Base-by-base conservation (phyloP, 2,113 vertebrate species). In the Eonycteris spelaea region DNA sequence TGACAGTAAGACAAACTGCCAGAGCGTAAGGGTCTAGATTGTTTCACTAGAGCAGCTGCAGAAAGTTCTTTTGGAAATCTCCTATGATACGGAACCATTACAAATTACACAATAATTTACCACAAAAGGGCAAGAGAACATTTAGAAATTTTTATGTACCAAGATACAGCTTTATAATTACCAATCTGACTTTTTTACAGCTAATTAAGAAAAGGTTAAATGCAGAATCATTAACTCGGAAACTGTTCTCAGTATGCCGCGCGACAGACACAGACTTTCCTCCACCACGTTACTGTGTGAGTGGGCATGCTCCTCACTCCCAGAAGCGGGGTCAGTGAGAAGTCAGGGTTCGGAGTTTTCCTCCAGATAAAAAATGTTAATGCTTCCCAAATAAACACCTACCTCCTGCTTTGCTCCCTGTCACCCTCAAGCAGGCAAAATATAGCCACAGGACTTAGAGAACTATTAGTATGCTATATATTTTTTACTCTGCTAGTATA, bases 171-270 rank as follows among this genome's bases (percentile, higher is more conserved):
- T 95, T 93, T 70, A 57, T 95, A 97, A 95, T 97, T 80, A 97
- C 89, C 95, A 95, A 96, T 65, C 90, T 97, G 94, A 91, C 94
- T 97, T 97, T 97, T 97, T 91, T 80, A 86, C 53, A 94, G 68
- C 91, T 95, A 97, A 97, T 96, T 97, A 92, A 95, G 89, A 33
- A 97, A 97, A 98, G 95, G 92, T 97, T 95, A 97, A 92, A 94
- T 86, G 88, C 63, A 91, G 91, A 96, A 95, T 57, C 90, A 93
- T 95, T 93, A 91, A 51, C 86, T 86, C 26, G 80, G 86, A 95
- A 94, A 71, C 33, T n/a, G 38, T 74, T 86, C 82, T 90, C 70
- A 8, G 40, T 57, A 78, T 3, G 35, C 38, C 67, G 75, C 5
- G n/a, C n/a, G 48, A 92, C 67, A 93, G 93, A 96, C 40, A 94